Percentiles rank a stretch among this genome's conserved stretches.
phyloP scores from a whole-genome alignment of 2,797 vertebrate genomes.

The Phoebastria nigripes region DNA sequence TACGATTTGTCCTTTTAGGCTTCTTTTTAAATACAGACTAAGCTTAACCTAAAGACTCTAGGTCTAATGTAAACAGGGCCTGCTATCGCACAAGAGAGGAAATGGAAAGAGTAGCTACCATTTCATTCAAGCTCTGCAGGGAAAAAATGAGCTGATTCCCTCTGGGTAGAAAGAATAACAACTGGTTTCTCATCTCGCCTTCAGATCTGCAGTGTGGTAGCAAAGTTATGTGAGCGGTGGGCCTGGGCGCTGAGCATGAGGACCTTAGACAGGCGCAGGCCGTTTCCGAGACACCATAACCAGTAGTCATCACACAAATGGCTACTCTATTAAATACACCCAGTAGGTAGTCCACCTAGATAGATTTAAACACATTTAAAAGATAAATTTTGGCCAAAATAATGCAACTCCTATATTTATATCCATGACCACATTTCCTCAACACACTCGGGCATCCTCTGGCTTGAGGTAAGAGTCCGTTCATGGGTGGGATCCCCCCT shows the following conservation, averaged over 20 bases:
- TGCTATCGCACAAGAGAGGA: not conserved
- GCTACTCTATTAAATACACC: not conserved
- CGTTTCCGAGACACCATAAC: rapidly evolving
- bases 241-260: rapidly evolving
- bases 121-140: not conserved
- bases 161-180: not conserved
- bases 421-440: not conserved
- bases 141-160: not conserved
- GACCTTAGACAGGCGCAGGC: not conserved
- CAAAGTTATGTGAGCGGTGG: rapidly evolving
- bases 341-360: not conserved
- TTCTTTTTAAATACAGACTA: not conserved
- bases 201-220: not conserved
- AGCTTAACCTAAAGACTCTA: not conserved
- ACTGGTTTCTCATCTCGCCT: not conserved
- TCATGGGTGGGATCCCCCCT: not conserved
- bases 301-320: not conserved
- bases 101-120: not conserved
- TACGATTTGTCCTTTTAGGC: not conserved
- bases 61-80: not conserved
- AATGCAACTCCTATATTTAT: not conserved
- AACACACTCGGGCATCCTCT: not conserved
- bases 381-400: not conserved
- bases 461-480: not conserved
- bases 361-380: not conserved